Evolutionary conservation across 1,140 invertebrate genomes (phyloP).

Genomic region (Thaumatotibia leucotreta): DNA sequence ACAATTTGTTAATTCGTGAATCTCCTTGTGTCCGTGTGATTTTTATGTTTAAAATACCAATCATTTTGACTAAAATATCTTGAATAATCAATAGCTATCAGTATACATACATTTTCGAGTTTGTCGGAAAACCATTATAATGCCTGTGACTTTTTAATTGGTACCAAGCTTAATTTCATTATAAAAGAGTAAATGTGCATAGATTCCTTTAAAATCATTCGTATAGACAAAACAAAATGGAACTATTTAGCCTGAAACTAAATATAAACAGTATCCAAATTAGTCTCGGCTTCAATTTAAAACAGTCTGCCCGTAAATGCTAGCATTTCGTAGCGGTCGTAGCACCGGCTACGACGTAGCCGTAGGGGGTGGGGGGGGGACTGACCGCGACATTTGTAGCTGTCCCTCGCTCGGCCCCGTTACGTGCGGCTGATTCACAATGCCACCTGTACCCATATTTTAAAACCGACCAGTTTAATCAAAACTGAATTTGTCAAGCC

Average conservation of each 20-base stretch:
- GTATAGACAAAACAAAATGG: not conserved
- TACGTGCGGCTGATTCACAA: not conserved
- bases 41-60: too few species aligned
- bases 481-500: not conserved
- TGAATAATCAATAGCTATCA: too few species aligned
- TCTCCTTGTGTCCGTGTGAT: too few species aligned
- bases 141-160: too few species aligned
- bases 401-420: conserved; percentile 24
- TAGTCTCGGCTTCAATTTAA: not conserved
- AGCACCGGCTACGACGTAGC: conserved; percentile 24
- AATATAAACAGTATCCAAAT: not conserved
- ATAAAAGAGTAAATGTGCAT: too few species aligned
- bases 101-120: too few species aligned
- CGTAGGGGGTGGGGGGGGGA: conserved; percentile 26
- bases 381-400: conserved; percentile 67
- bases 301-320: conserved; percentile 2
- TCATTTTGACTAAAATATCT: too few species aligned
- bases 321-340: conserved; percentile 1
- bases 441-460: not conserved
- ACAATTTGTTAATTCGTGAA: too few species aligned
- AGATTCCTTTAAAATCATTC: not conserved
- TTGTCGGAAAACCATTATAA: too few species aligned
- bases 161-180: too few species aligned
- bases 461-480: not conserved
- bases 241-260: not conserved